These are phyloP conservation scores for Caenorhabditis imperialis DNA, from an alignment of 2,888 invertebrate genomes.

Conservation along the genomic window DNA sequence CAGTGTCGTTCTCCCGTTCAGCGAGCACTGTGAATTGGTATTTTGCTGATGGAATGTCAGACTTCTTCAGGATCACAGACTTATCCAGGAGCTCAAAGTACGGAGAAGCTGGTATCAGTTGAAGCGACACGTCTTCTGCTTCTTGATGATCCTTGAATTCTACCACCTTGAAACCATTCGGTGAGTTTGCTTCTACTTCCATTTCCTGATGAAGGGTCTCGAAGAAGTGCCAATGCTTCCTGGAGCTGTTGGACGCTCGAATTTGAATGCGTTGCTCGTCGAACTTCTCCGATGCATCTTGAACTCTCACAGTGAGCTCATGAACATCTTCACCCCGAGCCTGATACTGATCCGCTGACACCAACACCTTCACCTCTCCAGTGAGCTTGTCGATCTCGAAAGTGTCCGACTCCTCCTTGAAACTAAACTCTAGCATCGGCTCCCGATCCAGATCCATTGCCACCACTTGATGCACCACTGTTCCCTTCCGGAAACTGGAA, in stretches of 20 bases:
- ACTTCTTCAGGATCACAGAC: constrained; percentile 2
- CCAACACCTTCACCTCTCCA: constrained; percentile 25
- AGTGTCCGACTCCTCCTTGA: not conserved
- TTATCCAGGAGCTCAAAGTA: constrained; percentile 16
- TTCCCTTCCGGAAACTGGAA: constrained; percentile 26
- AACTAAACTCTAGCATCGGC: constrained; percentile 6
- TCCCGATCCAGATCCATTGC: constrained; percentile 29
- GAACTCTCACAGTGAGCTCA: constrained; percentile 43
- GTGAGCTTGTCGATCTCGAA: constrained; percentile 21
- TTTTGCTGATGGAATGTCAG: not conserved
- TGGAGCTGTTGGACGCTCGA: constrained; percentile 11
- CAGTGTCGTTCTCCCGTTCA: constrained; percentile 1
- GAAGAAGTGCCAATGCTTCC: constrained; percentile 37
- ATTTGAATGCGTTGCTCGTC: constrained; percentile 33
- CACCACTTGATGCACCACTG: constrained; percentile 33
- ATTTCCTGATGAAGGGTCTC: constrained; percentile 8
- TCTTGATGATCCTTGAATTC: not conserved
- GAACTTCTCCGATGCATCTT: constrained; percentile 28
- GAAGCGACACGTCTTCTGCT: constrained; percentile 1
- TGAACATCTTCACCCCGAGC: constrained; percentile 34
- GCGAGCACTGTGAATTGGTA: constrained; percentile 28
- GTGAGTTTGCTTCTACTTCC: not conserved
- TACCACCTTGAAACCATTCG: constrained; percentile 10
- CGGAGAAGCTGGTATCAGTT: constrained; percentile 8
- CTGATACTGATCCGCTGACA: not conserved